These are phyloP conservation scores for Aldrovandia affinis DNA, from an alignment of 2,797 vertebrate species.

Conservation along the genomic window DNA sequence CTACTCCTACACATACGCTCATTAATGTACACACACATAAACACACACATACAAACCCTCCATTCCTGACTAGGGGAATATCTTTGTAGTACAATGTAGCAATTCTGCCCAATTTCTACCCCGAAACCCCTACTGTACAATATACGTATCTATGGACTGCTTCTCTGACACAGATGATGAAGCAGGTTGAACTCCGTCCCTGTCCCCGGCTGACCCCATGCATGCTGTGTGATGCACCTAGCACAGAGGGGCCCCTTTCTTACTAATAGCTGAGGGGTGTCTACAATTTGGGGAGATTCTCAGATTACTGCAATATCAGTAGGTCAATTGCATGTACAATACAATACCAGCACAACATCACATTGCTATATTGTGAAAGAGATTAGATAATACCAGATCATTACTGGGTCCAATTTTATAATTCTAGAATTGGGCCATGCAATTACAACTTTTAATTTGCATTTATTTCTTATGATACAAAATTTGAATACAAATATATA, in stretches of 20 bases:
- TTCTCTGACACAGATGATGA: background rate
- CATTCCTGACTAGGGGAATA: constrained; percentile 22
- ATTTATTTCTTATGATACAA: too few relatives aligned
- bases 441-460: background rate
- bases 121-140: background rate
- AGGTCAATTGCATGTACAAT: background rate
- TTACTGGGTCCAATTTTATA: background rate
- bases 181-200: background rate
- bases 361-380: background rate
- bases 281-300: background rate
- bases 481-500: background rate
- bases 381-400: background rate
- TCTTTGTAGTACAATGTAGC: constrained; percentile 17
- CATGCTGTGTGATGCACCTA: background rate
- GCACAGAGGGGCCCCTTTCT: background rate
- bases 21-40: background rate
- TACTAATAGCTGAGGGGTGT: background rate
- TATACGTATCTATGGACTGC: background rate
- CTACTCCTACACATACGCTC: background rate
- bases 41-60: constrained; percentile 4
- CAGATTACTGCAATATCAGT: background rate
- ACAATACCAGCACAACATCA: background rate
- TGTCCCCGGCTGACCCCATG: background rate
- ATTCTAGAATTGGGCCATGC: background rate
- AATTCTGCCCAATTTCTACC: background rate